phyloP scores from a whole-genome alignment of 2,113 vertebrate genomes.

The Myrmecophaga tridactyla region DNA sequence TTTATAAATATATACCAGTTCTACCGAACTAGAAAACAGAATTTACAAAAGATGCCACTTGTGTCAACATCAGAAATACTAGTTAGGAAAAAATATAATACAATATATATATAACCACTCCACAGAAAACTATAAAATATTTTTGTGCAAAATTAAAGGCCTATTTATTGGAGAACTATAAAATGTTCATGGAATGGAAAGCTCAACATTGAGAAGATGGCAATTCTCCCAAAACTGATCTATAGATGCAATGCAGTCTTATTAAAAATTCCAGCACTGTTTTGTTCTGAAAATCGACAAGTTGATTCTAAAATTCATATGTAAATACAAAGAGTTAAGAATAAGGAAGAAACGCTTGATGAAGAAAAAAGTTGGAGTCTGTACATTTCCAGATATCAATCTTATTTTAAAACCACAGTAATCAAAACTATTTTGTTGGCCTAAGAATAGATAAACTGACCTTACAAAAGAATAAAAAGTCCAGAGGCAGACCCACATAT shows the following conservation, averaged over 20 bases:
- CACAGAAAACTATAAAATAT: neutral
- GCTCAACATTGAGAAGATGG: neutral
- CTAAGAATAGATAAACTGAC: neutral
- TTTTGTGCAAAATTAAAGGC: conserved; percentile 3
- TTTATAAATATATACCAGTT: neutral
- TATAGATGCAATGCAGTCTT: neutral
- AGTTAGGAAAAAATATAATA: neutral
- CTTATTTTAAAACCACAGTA: neutral
- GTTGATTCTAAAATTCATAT: conserved; percentile 13
- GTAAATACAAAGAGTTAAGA: neutral
- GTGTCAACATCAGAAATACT: neutral
- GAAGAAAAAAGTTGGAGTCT: neutral
- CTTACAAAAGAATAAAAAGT: neutral
- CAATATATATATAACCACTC: neutral
- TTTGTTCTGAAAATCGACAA: neutral
- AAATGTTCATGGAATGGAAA: neutral
- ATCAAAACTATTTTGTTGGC: neutral
- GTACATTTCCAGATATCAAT: neutral
- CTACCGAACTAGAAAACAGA: neutral
- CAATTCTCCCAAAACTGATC: neutral
- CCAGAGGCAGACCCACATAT: neutral
- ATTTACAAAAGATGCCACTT: no score
- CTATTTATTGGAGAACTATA: neutral
- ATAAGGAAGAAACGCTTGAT: neutral
- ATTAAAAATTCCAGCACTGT: neutral